Evolutionary conservation across 2,113 vertebrate species (phyloP).

Genomic region (Psittacus erithacus): DNA sequence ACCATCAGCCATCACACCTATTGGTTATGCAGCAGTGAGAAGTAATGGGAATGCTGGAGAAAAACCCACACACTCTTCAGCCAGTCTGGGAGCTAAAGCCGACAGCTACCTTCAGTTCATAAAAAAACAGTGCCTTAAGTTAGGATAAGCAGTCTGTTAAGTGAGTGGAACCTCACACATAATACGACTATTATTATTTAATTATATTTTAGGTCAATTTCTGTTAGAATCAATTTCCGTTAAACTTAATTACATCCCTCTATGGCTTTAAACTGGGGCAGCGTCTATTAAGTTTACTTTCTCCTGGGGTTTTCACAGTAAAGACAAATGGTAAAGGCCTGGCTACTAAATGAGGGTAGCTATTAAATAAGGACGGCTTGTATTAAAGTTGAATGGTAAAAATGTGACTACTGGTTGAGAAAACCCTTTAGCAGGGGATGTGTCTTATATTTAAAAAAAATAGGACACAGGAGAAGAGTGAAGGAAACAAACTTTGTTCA

Average conservation of each 20-base stretch:
- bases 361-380: slow-evolving; percentile 51
- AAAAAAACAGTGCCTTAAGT: neutral
- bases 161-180: slow-evolving; percentile 25
- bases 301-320: slow-evolving; percentile 52
- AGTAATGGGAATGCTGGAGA: neutral
- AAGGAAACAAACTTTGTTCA: neutral
- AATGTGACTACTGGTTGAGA: neutral
- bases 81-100: neutral
- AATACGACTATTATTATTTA: slow-evolving; percentile 61
- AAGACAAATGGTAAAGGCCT: slow-evolving; percentile 56
- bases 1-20: neutral
- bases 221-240: slow-evolving; percentile 66
- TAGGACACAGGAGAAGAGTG: neutral
- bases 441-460: neutral
- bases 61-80: neutral
- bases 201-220: slow-evolving; percentile 70
- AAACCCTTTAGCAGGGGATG: neutral
- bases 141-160: slow-evolving; percentile 30
- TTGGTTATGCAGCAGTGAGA: neutral
- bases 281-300: slow-evolving; percentile 70
- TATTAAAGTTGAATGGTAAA: slow-evolving; percentile 53
- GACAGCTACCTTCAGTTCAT: neutral
- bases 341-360: slow-evolving; percentile 50
- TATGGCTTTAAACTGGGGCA: slow-evolving; percentile 62
- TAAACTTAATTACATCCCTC: slow-evolving; percentile 67